Evolutionary conservation across 2,888 invertebrate species (phyloP), one percentile per base, ranked within the genome.

Genomic region (Sussaba pulchella): DNA sequence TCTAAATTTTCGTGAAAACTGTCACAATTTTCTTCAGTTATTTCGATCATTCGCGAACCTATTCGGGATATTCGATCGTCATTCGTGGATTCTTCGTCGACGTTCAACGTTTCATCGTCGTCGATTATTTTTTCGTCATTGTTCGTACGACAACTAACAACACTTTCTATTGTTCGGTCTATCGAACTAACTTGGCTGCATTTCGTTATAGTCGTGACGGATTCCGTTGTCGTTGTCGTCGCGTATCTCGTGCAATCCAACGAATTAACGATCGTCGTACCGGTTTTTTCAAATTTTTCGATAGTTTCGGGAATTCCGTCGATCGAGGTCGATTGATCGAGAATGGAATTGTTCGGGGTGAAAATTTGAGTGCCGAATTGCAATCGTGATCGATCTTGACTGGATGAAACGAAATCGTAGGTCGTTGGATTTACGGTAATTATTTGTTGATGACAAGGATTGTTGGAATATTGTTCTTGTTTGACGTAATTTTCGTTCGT

Each of bases 1-100:
- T 91, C 91, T 0, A 91, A 78, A 59, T 91, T 91, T 79, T 91
- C 91, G 36, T 91, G 91, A 69, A 91, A 91, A 66, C 91, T 91
- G 66, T 91, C 91, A 67, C 91, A 91, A 26, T 91, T 91, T 63
- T 91, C 90, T 72, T 91, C 91, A 0, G 91, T 91, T 21, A 91
- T 90, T 54, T 90, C 91, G 2, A 91, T 91, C 2, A 91, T 88
- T 17, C 89, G 83, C 0, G 88, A 84, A 0, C 86, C 88, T 59
- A 70, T 81, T 61, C 88, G 86, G 2, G 80, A 75, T 17, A 83
- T 72, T 72, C 83, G 77, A 0, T 82, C 78, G 19, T 83, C 83
- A 14, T 45, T 43, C n/a, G 50, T 64, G 5, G 76, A 73, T 9
- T 87, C 85, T 3, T 87, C 87, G 2, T 83, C 83, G 45, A 80